Percentiles rank a stretch among this genome's conserved stretches.
phyloP scores from a whole-genome alignment of 1,140 invertebrate genomes.

The Aleiodes sp. region DNA sequence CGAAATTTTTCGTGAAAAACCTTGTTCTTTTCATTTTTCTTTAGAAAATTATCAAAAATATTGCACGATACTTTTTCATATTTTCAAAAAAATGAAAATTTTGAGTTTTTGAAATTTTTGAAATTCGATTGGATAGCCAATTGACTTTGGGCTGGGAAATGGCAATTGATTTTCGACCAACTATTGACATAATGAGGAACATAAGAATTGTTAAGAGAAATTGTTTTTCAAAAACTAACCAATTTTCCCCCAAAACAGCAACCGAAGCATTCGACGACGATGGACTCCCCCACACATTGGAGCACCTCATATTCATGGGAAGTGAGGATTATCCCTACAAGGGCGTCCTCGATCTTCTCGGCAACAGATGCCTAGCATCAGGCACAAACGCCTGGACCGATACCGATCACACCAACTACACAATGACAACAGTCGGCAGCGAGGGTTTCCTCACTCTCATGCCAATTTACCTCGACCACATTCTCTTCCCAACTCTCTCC shows the following conservation, averaged over 20 bases:
- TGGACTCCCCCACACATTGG: constrained; percentile 91
- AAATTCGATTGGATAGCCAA: too few species aligned
- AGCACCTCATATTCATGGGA: constrained; percentile 92
- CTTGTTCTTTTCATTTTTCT: too few species aligned
- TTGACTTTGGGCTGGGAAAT: too few species aligned
- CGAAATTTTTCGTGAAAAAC: too few species aligned
- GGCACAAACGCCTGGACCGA: constrained; percentile 90
- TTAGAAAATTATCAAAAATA: too few species aligned
- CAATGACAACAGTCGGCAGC: constrained; percentile 85
- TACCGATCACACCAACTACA: constrained; percentile 90
- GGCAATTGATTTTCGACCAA: too few species aligned
- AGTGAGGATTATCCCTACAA: constrained; percentile 91
- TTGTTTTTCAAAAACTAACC: not conserved
- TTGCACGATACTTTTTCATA: too few species aligned
- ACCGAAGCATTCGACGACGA: constrained; percentile 93
- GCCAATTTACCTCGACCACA: constrained; percentile 91
- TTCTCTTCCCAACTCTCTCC: constrained; percentile 84
- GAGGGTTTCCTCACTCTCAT: constrained; percentile 88
- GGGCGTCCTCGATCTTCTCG: constrained; percentile 87
- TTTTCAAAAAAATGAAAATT: not conserved
- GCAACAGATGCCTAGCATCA: constrained; percentile 88
- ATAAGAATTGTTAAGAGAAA: not conserved
- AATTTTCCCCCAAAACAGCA: constrained; percentile 67
- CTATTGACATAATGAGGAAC: too few species aligned
- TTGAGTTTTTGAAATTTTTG: too few species aligned